Evolutionary conservation across 2,113 vertebrate species (phyloP), one percentile per base, ranked within the genome.

Genomic region (Mesocricetus auratus): DNA sequence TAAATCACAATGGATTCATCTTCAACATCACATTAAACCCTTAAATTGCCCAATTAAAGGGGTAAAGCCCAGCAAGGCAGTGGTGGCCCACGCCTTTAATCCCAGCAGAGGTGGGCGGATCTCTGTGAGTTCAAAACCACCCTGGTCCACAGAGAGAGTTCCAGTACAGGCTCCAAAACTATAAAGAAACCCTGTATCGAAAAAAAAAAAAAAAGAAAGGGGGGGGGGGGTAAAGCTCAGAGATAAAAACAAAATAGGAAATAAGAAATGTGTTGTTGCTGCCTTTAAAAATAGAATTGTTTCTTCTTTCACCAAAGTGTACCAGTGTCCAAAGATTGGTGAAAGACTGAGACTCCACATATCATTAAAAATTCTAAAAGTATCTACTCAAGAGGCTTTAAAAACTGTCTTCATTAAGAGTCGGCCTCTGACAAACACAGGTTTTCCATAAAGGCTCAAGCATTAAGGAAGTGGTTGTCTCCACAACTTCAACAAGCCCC

Each of bases 381-480:
- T 6, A 77, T 77, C 95, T 42, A 66, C 56, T 60, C 85, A 68
- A 7, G 21, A 87, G 86, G 79, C 64, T 82, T 90, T 93, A 90
- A 77, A 82, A 62, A 74, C 11, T 16, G 0, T 69, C 71, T 94
- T 89, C 3, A 45, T 88, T 81, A n/a, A 87, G 45, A 95, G 16
- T 66, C 24, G 62, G 50, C 64, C 86, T 73, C 60, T 86, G 56
- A 7, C 3, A 68, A 64, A 86, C 11, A 60, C 15, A 22, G n/a
- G 10, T 62, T 83, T 86, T 62, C 26, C 36, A 36, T 7, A 82
- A 68, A 17, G 11, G 47, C 45, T 82, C 89, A 64, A 36, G 62
- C 75, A 10, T 83, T 87, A 66, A 85, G 62, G 31, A 86, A 42
- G 16, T 78, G 33, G 47, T 45, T 73, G 3, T 47, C 60, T 91